Percentiles rank a stretch among this genome's conserved stretches.
These are phyloP conservation scores for Drosophila barbarae DNA, from an alignment of 2,888 invertebrate species.

Conservation along the genomic window DNA sequence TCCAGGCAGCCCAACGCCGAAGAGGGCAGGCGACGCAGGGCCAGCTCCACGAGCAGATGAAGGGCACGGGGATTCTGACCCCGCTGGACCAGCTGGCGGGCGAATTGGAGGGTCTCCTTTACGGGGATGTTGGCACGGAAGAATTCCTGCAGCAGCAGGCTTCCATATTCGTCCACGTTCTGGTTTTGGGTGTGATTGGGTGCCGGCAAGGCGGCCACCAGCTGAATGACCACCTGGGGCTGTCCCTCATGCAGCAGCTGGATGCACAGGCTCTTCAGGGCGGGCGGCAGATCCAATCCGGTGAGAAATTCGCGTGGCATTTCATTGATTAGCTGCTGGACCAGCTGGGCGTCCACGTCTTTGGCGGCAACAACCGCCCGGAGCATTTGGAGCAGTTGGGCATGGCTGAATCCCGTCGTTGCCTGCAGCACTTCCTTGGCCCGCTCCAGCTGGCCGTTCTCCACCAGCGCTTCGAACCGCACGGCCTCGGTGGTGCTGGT, in stretches of 20 bases:
- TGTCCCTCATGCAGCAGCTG: conserved; percentile 79
- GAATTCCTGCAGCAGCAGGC: conserved; percentile 82
- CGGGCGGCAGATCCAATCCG: conserved; percentile 65
- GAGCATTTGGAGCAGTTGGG: conserved; percentile 69
- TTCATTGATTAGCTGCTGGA: conserved; percentile 61
- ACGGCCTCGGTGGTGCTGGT: conserved; percentile 82
- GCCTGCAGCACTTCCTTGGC: conserved; percentile 61
- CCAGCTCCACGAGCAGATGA: conserved; percentile 81
- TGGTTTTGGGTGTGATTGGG: conserved; percentile 77
- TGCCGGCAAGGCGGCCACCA: conserved; percentile 76
- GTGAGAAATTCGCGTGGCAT: conserved; percentile 68
- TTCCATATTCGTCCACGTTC: conserved; percentile 82
- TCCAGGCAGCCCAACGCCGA: conserved; percentile 61
- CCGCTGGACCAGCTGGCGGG: conserved; percentile 61
- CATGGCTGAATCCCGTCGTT: conserved; percentile 49
- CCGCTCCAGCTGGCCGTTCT: conserved; percentile 78
- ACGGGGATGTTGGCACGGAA: conserved; percentile 80
- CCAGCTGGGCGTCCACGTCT: conserved; percentile 42
- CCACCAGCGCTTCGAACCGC: conserved; percentile 81
- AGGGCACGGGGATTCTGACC: conserved; percentile 77
- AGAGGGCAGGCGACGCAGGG: conserved; percentile 78
- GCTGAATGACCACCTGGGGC: conserved; percentile 65
- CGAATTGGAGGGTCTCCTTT: conserved; percentile 75
- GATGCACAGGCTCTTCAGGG: conserved; percentile 79
- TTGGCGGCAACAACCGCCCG: conserved; percentile 30